phyloP scores from a whole-genome alignment of 1,140 invertebrate species.

The Samia ricini region DNA sequence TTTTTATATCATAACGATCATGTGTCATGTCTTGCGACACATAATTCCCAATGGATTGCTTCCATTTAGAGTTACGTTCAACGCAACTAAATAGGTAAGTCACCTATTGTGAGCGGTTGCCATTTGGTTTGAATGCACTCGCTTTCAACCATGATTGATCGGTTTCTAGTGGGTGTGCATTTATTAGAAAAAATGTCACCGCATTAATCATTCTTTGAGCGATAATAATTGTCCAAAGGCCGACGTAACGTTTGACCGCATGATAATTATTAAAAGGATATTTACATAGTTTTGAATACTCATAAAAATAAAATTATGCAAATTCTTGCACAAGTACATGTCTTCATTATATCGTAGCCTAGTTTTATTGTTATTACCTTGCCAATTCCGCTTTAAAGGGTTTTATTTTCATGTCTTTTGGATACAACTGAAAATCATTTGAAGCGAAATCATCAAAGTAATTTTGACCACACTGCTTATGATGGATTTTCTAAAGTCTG shows the following conservation, averaged over 20 bases:
- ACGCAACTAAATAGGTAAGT: neutral
- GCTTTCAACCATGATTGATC: neutral
- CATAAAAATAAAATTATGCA: neutral
- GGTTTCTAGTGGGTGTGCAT: conserved; percentile 3
- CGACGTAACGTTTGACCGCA: neutral
- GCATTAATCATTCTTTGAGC: conserved; percentile 5
- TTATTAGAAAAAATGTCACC: conserved; percentile 9
- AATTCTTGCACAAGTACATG: no score
- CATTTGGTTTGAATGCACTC: conserved; percentile 5
- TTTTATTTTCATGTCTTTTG: no score
- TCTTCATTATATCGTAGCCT: no score
- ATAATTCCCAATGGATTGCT: neutral
- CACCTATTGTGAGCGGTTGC: neutral
- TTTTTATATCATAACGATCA: neutral
- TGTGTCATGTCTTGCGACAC: neutral
- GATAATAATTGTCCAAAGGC: neutral
- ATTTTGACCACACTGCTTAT: no score
- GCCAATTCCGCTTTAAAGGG: no score
- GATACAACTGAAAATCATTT: no score
- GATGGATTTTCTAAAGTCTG: no score
- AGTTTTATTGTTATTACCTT: no score
- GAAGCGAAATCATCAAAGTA: no score
- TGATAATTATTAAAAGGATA: neutral
- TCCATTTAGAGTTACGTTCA: neutral
- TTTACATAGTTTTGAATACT: neutral